Evolutionary conservation across 2,888 invertebrate genomes (phyloP).

Genomic region (Sesia bembeciformis): DNA sequence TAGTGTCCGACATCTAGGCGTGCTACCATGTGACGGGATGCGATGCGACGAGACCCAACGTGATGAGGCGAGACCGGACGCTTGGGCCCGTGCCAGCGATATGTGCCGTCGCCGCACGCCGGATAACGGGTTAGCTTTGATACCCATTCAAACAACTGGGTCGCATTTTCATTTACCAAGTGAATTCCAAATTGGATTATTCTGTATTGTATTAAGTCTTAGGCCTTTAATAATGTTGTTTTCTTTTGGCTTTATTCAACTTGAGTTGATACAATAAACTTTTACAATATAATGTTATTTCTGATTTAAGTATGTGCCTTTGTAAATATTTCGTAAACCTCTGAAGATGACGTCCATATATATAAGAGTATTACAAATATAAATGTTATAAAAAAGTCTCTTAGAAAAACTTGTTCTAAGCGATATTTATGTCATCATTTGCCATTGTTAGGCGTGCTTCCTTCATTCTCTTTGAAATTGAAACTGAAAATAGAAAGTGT

Average conservation of each 20-base stretch:
- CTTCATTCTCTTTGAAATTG: no score
- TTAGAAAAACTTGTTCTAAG: no score
- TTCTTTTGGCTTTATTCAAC: background rate
- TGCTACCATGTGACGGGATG: slow-evolving; percentile 26
- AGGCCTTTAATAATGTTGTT: background rate
- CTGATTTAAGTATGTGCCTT: no score
- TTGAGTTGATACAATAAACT: no score
- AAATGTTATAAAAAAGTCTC: no score
- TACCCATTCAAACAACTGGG: slow-evolving; percentile 31
- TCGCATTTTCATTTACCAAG: slow-evolving; percentile 24
- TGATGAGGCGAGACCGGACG: slow-evolving; percentile 17
- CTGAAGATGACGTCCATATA: no score
- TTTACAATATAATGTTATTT: no score
- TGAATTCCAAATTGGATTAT: background rate
- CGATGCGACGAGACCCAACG: slow-evolving; percentile 18
- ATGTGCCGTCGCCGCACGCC: slow-evolving; percentile 28
- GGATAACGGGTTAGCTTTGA: slow-evolving; percentile 36
- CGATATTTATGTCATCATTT: no score
- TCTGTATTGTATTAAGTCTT: background rate
- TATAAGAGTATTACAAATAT: no score
- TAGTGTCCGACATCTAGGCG: slow-evolving; percentile 19
- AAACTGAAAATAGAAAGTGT: no score
- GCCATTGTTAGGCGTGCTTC: no score
- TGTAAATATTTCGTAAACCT: no score
- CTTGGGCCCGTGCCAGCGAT: slow-evolving; percentile 47